These are phyloP conservation scores for Drosophila grimshawi DNA, from an alignment of 1,140 invertebrate genomes.

Conservation along the genomic window DNA sequence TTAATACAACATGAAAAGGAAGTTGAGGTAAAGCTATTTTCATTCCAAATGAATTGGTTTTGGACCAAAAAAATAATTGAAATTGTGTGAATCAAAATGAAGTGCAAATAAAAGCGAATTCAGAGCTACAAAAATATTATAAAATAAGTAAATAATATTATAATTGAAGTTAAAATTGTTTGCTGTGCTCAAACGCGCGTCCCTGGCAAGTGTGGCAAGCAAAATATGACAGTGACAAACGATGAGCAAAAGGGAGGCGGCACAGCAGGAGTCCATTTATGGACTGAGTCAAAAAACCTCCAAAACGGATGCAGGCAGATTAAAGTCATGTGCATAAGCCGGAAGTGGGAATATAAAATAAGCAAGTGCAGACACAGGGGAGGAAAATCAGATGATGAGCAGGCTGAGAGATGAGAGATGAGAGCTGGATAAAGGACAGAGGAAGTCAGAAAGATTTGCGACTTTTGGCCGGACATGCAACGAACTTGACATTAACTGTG, in stretches of 20 bases:
- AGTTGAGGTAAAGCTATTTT: too few relatives aligned
- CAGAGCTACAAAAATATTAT: too few relatives aligned
- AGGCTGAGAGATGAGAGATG: not conserved
- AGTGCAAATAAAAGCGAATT: too few relatives aligned
- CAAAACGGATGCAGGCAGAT: constrained; percentile 67
- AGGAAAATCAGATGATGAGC: not conserved
- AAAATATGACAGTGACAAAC: constrained; percentile 75
- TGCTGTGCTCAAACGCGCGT: constrained; percentile 41
- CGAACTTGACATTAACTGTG: constrained; percentile 33
- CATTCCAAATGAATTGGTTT: too few relatives aligned
- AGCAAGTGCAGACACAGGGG: constrained; percentile 51
- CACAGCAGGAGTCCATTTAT: constrained; percentile 24
- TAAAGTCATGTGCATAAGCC: constrained; percentile 82
- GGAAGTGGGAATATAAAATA: constrained; percentile 80
- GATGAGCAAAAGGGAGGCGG: constrained; percentile 34
- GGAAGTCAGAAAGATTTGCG: constrained; percentile 66
- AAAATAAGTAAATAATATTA: too few relatives aligned
- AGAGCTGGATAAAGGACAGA: constrained; percentile 1
- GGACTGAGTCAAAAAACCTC: constrained; percentile 13
- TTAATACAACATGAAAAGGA: too few relatives aligned
- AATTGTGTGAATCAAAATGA: too few relatives aligned
- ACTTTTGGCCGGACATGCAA: constrained; percentile 52
- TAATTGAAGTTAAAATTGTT: too few relatives aligned
- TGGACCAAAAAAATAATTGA: too few relatives aligned
- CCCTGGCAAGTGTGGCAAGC: constrained; percentile 31